Conservation (phyloP, 1,140 invertebrate species). For the Hesperophylax magnus region DNA sequence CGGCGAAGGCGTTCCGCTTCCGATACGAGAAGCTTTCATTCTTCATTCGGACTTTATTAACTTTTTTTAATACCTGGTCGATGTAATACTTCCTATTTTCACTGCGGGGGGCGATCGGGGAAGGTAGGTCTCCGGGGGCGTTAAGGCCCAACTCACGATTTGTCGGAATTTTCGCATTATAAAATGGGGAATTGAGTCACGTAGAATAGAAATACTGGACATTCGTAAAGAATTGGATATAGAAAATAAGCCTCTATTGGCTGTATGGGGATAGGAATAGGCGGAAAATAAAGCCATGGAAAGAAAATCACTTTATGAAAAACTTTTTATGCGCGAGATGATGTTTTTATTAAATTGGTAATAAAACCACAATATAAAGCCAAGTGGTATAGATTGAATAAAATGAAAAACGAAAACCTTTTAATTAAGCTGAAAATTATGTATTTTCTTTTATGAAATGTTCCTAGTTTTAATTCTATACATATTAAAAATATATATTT, state of each 20-base stretch:
- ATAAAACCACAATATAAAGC: too few relatives aligned
- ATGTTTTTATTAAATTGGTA: too few relatives aligned
- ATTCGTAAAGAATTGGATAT: slow-evolving; percentile 18
- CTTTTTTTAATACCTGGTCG: not conserved
- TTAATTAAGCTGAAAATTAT: too few relatives aligned
- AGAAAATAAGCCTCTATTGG: not conserved
- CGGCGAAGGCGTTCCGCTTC: not conserved
- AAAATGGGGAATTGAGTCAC: slow-evolving; percentile 43
- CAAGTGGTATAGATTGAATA: too few relatives aligned
- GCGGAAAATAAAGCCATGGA: too few relatives aligned
- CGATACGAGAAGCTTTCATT: not conserved
- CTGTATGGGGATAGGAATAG: too few relatives aligned
- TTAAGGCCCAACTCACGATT: slow-evolving; percentile 40
- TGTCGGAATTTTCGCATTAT: slow-evolving; percentile 44
- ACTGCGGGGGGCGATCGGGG: not conserved
- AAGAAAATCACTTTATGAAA: too few relatives aligned
- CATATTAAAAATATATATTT: too few relatives aligned
- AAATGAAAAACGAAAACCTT: too few relatives aligned
- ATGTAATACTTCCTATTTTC: slow-evolving; percentile 13
- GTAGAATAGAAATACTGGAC: slow-evolving; percentile 37
- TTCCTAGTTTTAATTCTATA: too few relatives aligned
- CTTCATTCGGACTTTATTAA: slow-evolving; percentile 21
- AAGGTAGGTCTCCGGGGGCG: not conserved
- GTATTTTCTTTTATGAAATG: too few relatives aligned
- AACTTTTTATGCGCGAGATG: too few relatives aligned